These are phyloP conservation scores for Spheniscus mendiculus DNA, from an alignment of 2,113 vertebrate species.

Conservation along the genomic window DNA sequence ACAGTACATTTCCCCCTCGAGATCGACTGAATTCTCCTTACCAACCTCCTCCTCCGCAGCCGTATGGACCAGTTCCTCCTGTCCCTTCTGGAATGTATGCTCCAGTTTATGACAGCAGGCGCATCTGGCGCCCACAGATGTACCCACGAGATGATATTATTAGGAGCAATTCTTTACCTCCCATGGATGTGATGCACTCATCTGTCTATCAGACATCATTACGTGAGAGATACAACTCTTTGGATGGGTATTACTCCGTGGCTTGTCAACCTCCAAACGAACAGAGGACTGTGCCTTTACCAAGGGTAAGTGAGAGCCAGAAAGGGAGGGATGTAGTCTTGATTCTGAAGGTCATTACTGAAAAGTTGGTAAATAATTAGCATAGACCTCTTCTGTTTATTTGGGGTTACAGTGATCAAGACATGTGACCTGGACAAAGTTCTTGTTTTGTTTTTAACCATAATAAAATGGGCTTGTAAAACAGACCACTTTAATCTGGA, in stretches of 20 bases:
- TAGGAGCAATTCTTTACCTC: constrained; percentile 95
- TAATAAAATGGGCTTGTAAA: not conserved
- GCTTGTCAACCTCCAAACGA: constrained; percentile 83
- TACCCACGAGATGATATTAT: constrained; percentile 92
- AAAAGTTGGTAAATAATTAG: not conserved
- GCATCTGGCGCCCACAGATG: constrained; percentile 94
- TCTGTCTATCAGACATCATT: constrained; percentile 90
- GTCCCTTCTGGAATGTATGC: constrained; percentile 90
- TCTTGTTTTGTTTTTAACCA: not conserved
- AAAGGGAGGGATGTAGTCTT: not conserved
- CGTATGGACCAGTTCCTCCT: constrained; percentile 84
- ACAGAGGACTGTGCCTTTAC: constrained; percentile 85
- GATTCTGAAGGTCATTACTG: not conserved
- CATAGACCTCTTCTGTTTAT: not conserved
- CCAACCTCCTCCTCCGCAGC: constrained; percentile 83
- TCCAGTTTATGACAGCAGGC: constrained; percentile 93
- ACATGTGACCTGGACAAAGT: not conserved
- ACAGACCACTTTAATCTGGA: not conserved
- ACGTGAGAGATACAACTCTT: constrained; percentile 92
- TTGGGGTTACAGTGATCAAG: not conserved
- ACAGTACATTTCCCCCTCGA: constrained; percentile 81
- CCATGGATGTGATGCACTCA: constrained; percentile 92
- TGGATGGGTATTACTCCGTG: constrained; percentile 92
- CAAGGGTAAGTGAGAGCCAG: constrained; percentile 79
- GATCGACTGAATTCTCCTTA: constrained; percentile 86